Percentiles rank a stretch among this genome's conserved stretches.
phyloP scores from a whole-genome alignment of 2,888 invertebrate genomes.

The Torymus aiolomorphi region DNA sequence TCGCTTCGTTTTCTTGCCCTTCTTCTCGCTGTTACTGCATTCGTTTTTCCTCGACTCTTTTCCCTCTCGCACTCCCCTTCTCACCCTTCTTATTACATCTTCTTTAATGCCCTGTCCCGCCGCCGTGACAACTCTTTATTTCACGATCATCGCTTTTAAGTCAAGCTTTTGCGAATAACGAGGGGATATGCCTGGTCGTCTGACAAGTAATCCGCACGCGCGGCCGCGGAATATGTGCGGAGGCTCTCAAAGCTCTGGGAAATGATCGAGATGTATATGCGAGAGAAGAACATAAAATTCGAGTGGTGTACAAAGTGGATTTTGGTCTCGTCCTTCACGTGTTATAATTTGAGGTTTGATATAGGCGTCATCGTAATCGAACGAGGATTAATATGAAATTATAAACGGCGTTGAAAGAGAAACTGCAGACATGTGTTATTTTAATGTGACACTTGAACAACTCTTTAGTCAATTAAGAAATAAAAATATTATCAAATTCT shows the following conservation, averaged over 20 bases:
- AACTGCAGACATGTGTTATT: too few relatives aligned
- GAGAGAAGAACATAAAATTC: too few relatives aligned
- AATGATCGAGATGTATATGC: too few relatives aligned
- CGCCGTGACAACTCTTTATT: slow-evolving; percentile 59
- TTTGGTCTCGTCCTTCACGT: too few relatives aligned
- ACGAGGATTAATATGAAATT: too few relatives aligned
- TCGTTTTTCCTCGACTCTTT: background rate
- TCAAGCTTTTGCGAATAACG: slow-evolving; percentile 46
- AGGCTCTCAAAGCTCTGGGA: background rate
- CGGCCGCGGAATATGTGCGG: slow-evolving; percentile 31
- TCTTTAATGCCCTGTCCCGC: slow-evolving; percentile 52
- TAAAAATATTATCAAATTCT: too few relatives aligned
- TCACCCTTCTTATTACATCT: slow-evolving; percentile 51
- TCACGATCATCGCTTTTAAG: slow-evolving; percentile 48
- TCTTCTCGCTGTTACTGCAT: background rate
- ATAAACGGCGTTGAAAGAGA: too few relatives aligned
- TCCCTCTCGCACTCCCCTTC: slow-evolving; percentile 10
- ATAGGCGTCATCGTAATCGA: too few relatives aligned
- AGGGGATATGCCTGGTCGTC: slow-evolving; percentile 20
- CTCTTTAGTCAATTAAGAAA: too few relatives aligned
- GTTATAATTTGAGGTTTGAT: too few relatives aligned
- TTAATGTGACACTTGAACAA: too few relatives aligned
- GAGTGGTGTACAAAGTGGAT: too few relatives aligned
- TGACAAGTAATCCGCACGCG: slow-evolving; percentile 38
- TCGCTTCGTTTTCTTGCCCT: slow-evolving; percentile 48